These are phyloP conservation scores for Aepyceros melampus DNA, from an alignment of 2,113 vertebrate species.

Conservation along the genomic window DNA sequence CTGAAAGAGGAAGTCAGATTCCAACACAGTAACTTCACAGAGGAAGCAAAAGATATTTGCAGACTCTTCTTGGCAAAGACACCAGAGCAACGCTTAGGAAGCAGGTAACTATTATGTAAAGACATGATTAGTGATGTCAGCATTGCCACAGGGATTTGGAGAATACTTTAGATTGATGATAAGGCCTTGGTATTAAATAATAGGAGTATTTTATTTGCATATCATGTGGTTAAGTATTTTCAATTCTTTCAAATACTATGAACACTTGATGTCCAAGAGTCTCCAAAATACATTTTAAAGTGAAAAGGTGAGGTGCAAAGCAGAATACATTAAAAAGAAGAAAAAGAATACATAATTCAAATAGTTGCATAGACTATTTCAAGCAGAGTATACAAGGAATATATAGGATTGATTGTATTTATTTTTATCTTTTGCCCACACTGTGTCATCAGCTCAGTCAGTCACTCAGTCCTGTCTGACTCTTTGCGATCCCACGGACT, in stretches of 20 bases:
- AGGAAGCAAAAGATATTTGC: constrained; percentile 86
- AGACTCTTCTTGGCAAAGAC: constrained; percentile 87
- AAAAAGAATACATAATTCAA: not conserved
- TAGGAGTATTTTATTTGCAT: not conserved
- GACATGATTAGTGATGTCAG: not conserved
- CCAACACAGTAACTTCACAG: constrained; percentile 84
- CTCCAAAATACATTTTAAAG: not conserved
- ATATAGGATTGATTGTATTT: not conserved
- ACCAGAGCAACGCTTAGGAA: constrained; percentile 84
- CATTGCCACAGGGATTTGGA: not conserved
- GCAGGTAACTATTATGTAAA: constrained; percentile 78
- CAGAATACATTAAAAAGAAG: not conserved
- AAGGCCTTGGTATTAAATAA: not conserved
- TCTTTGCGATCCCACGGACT: not conserved
- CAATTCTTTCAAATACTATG: not conserved
- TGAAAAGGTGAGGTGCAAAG: not conserved
- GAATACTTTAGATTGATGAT: not conserved
- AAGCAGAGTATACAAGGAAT: not conserved
- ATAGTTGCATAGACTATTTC: not conserved
- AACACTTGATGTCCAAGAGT: not conserved
- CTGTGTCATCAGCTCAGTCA: not conserved
- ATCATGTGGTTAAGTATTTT: not conserved
- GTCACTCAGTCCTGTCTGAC: not conserved
- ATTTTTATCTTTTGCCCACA: not conserved
- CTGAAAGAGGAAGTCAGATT: constrained; percentile 89